These are phyloP conservation scores for Arizona elegans DNA, from an alignment of 2,113 vertebrate genomes.

Conservation along the genomic window DNA sequence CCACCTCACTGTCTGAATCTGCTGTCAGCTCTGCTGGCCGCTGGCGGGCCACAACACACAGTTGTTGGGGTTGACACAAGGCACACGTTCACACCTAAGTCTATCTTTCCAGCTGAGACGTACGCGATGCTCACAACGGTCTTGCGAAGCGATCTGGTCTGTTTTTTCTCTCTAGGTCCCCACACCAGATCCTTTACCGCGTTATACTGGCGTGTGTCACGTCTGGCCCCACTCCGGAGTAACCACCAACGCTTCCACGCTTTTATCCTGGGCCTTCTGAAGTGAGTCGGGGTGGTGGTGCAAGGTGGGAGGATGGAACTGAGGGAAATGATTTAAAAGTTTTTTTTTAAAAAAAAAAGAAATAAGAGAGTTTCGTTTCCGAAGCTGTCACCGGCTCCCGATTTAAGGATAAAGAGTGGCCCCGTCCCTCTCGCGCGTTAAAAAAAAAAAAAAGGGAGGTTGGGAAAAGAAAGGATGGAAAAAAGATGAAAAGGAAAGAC, in stretches of 20 bases:
- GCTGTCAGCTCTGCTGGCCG: no score
- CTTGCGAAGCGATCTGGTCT: no score
- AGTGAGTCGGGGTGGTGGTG: constrained; percentile 74
- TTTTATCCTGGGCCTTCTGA: constrained; percentile 90
- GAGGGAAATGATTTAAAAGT: neutral
- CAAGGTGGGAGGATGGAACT: neutral
- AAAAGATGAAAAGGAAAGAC: neutral
- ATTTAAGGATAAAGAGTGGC: neutral
- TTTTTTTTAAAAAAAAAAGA: no score
- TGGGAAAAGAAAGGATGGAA: neutral
- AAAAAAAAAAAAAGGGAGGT: neutral
- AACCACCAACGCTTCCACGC: constrained; percentile 87
- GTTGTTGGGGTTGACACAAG: no score
- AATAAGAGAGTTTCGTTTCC: no score
- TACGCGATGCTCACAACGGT: rapidly evolving
- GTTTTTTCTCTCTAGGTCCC: constrained; percentile 67
- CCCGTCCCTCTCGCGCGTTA: rapidly evolving
- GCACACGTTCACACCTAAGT: neutral
- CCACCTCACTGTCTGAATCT: no score
- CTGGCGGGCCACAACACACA: no score
- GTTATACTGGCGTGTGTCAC: constrained; percentile 79
- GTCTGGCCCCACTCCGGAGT: constrained; percentile 80
- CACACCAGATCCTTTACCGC: constrained; percentile 70
- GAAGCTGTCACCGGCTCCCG: neutral
- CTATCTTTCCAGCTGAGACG: neutral